Evolutionary conservation across 2,888 invertebrate genomes (phyloP).

Genomic region (Troilus luridus): DNA sequence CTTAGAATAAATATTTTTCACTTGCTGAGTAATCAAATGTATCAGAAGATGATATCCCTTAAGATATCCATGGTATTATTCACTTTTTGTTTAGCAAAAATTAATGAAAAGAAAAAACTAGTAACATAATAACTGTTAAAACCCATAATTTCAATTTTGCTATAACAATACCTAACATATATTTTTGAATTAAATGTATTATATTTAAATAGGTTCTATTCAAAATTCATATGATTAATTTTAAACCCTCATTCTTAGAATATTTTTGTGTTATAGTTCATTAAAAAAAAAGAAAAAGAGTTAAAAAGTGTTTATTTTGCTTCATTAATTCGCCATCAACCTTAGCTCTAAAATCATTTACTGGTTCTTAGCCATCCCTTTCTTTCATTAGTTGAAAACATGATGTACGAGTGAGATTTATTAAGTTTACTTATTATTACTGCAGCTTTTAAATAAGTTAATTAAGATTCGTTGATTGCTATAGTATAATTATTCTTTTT

Average conservation of each 20-base stretch:
- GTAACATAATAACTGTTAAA: neutral
- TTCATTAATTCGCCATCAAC: too few relatives aligned
- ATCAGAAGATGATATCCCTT: neutral
- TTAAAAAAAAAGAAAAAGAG: neutral
- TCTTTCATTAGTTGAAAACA: too few relatives aligned
- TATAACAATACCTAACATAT: neutral
- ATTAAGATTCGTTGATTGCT: neutral
- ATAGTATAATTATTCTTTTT: neutral
- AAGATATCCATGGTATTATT: neutral
- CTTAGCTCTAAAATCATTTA: too few relatives aligned
- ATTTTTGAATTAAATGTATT: too few relatives aligned
- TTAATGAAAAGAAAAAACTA: neutral
- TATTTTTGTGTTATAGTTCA: neutral
- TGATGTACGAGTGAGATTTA: too few relatives aligned
- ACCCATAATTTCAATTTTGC: neutral
- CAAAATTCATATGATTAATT: neutral
- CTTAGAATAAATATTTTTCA: neutral
- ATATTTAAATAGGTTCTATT: too few relatives aligned
- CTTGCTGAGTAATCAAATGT: neutral
- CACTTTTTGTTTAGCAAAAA: neutral
- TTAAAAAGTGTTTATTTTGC: neutral
- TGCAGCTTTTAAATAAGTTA: too few relatives aligned
- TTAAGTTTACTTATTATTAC: too few relatives aligned
- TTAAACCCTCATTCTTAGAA: neutral
- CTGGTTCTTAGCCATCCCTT: too few relatives aligned